A percentile compares a stretch with the other conserved stretches of the same genome.
These are phyloP conservation scores for Oxytorus armatus DNA, from an alignment of 2,888 invertebrate genomes.

Conservation along the genomic window DNA sequence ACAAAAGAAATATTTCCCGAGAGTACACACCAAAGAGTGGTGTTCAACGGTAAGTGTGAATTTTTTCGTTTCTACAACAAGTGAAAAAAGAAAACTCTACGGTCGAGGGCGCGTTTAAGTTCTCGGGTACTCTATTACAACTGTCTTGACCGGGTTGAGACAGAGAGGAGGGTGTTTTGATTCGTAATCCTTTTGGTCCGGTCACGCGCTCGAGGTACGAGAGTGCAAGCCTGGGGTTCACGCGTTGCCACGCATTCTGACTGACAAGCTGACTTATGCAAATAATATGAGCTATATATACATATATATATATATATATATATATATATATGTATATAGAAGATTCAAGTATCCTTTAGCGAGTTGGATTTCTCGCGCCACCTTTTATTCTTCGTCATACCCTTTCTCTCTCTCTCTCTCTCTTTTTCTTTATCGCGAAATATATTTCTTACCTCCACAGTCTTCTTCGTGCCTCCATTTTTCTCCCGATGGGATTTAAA, in stretches of 20 bases:
- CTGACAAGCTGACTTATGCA: constrained; percentile 84
- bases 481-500: constrained; percentile 79
- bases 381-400: constrained; percentile 32
- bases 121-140: constrained; percentile 48
- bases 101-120: constrained; percentile 57
- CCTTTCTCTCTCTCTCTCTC: constrained; percentile 31
- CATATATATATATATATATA: constrained; percentile 57
- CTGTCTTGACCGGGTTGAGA: constrained; percentile 69
- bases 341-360: constrained; percentile 3
- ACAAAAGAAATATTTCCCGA: too few relatives aligned
- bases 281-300: constrained; percentile 74
- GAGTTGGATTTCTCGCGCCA: constrained; percentile 48
- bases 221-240: constrained; percentile 77
- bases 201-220: constrained; percentile 59
- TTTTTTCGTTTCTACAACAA: background rate
- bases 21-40: too few relatives aligned
- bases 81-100: constrained; percentile 5
- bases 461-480: constrained; percentile 74
- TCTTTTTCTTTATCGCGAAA: constrained; percentile 32
- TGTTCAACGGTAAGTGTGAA: background rate
- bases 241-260: constrained; percentile 83
- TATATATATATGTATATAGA: too few relatives aligned
- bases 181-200: constrained; percentile 65
- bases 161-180: constrained; percentile 45
- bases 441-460: constrained; percentile 54